Evolutionary conservation across 2,888 invertebrate genomes (phyloP).

Genomic region (Leptogaster cylindrica): DNA sequence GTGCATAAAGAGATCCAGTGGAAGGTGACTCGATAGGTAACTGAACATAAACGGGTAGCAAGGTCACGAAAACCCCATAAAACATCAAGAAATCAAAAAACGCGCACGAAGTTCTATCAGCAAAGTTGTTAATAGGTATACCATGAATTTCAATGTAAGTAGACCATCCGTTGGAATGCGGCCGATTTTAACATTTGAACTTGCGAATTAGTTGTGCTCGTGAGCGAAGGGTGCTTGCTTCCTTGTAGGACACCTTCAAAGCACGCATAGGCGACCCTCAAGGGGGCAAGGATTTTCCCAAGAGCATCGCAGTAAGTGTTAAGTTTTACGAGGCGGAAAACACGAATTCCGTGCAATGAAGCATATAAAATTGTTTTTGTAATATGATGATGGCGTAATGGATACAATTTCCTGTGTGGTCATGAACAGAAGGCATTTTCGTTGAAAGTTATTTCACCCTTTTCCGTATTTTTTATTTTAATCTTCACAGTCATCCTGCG

Average conservation of each 20-base stretch:
- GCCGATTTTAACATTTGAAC: too few species aligned
- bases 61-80: neutral
- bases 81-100: conserved; percentile 6
- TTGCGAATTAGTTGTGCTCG: too few species aligned
- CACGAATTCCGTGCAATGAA: conserved; percentile 9
- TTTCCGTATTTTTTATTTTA: too few species aligned
- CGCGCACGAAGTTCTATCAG: neutral
- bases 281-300: too few species aligned
- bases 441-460: too few species aligned
- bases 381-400: conserved; percentile 15
- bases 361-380: neutral
- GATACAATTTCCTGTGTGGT: conserved; percentile 14
- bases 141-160: neutral
- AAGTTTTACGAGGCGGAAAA: conserved; percentile 8
- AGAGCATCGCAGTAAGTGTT: too few species aligned
- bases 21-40: conserved; percentile 18
- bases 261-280: too few species aligned
- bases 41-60: neutral
- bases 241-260: too few species aligned
- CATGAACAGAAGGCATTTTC: too few species aligned
- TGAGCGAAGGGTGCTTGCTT: too few species aligned
- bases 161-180: neutral
- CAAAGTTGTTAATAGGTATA: neutral
- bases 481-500: too few species aligned
- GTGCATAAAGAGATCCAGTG: conserved; percentile 4